Base-by-base conservation (phyloP, 2,888 invertebrate species). In the Eupithecia subumbrata region DNA sequence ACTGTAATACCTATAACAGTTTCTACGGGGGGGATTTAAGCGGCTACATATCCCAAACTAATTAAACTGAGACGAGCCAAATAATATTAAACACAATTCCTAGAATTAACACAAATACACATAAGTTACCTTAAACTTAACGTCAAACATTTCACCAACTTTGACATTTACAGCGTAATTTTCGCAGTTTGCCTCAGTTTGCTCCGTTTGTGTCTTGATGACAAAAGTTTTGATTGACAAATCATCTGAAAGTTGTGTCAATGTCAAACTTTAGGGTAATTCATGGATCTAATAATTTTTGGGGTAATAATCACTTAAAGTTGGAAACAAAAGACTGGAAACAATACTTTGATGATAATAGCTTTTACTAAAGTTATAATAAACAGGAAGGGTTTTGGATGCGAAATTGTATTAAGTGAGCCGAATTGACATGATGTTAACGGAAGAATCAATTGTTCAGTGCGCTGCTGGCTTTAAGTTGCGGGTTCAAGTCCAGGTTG, bases 171-270 rank as follows among this genome's bases (percentile, higher is more conserved):
- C 60, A n/a, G 40, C 30, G 30, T 60, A 71, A 63, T 68, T 68
- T 45, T 68, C 43, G 22, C 67, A 37, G 34, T 67, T 34, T 40
- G n/a, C 67, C 40, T 34, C 67, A 4, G 40, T 78, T 80, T 79
- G 71, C 66, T n/a, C 76, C 60, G 60, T 22, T 60, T 60, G 22
- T 56, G 22, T 80, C 79, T 78, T 87, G 85, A 87, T 87, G 85
- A 83, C 86, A 79, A 85, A 88, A 88, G 86, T 88, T 88, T 85
- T 84, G 85, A 87, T 86, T 83, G 83, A 78, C 79, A 78, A 83
- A 83, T 81, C 82, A 82, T 82, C 79, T 75, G 74, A 73, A 79
- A 80, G 74, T 79, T 80, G 76, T 72, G 76, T 71, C 37, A 76
- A 75, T 71, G 72, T 76, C 76, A 77, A 77, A 76, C 73, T 80